These are phyloP conservation scores for Drosophila falleni DNA, from an alignment of 2,888 invertebrate genomes.

Conservation along the genomic window DNA sequence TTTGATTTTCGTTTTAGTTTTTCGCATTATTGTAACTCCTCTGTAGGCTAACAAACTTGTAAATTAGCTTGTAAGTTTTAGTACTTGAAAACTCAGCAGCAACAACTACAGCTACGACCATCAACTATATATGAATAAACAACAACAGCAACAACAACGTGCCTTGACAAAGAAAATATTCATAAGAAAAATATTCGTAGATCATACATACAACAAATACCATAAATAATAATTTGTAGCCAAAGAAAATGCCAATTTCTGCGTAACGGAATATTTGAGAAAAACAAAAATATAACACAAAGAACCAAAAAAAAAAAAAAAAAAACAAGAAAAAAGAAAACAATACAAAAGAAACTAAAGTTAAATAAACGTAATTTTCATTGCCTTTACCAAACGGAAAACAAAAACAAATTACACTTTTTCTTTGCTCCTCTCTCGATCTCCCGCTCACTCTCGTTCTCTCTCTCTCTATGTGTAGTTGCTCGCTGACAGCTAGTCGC, in stretches of 20 bases:
- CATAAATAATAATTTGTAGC: slow-evolving; percentile 44
- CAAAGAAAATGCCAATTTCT: slow-evolving; percentile 27
- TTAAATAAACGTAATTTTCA: slow-evolving; percentile 63
- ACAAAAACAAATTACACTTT: slow-evolving; percentile 45
- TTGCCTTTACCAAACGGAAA: slow-evolving; percentile 52
- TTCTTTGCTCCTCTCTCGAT: slow-evolving; percentile 40
- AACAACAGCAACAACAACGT: slow-evolving; percentile 10
- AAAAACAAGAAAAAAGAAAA: slow-evolving; percentile 11
- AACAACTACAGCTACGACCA: slow-evolving; percentile 12
- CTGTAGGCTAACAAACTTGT: slow-evolving; percentile 61
- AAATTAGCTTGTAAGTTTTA: slow-evolving; percentile 57
- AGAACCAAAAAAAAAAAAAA: slow-evolving; percentile 5
- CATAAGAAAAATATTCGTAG: slow-evolving; percentile 30
- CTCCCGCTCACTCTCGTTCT: slow-evolving; percentile 16
- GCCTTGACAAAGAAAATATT: slow-evolving; percentile 29
- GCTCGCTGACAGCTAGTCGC: slow-evolving; percentile 30
- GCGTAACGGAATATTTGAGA: slow-evolving; percentile 16
- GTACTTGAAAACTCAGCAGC: slow-evolving; percentile 22
- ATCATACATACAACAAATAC: slow-evolving; percentile 15
- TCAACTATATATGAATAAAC: slow-evolving; percentile 13
- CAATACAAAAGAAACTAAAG: slow-evolving; percentile 14
- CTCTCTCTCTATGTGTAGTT: slow-evolving; percentile 20
- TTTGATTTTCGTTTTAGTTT: slow-evolving; percentile 53
- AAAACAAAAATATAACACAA: slow-evolving; percentile 19
- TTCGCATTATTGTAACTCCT: slow-evolving; percentile 52